phyloP scores from a whole-genome alignment of 2,797 vertebrate genomes.

The Tadarida brasiliensis region DNA sequence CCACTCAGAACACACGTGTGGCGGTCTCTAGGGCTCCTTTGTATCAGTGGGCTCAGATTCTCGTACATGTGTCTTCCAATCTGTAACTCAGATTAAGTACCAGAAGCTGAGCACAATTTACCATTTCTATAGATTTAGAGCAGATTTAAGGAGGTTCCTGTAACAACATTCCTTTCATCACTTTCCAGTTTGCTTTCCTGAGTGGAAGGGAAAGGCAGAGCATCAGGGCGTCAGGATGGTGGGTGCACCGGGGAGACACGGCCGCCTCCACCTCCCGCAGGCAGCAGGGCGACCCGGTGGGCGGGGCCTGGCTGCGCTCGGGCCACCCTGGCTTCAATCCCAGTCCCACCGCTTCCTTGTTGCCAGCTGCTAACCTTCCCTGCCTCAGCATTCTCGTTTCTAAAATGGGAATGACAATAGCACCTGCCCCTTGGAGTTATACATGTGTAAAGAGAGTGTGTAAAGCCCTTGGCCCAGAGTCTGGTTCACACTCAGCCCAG shows the following conservation, averaged over 20 bases:
- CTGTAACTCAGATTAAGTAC: not conserved
- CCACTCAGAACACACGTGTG: not conserved
- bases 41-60: not conserved
- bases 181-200: not conserved
- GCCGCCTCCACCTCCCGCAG: not conserved
- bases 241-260: rapidly evolving
- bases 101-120: not conserved
- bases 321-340: not conserved
- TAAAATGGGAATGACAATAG: not conserved
- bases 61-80: not conserved
- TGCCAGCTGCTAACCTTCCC: not conserved
- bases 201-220: not conserved
- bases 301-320: not conserved
- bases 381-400: not conserved
- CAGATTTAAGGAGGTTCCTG: not conserved
- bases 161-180: not conserved
- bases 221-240: rapidly evolving
- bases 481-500: rapidly evolving
- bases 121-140: not conserved
- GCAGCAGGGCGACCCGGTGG: not conserved
- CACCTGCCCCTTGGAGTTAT: not conserved
- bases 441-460: rapidly evolving
- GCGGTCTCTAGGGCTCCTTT: not conserved
- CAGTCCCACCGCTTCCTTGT: not conserved
- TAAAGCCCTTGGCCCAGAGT: not conserved